phyloP scores from a whole-genome alignment of 2,113 vertebrate genomes.

The Ameiurus melas region DNA sequence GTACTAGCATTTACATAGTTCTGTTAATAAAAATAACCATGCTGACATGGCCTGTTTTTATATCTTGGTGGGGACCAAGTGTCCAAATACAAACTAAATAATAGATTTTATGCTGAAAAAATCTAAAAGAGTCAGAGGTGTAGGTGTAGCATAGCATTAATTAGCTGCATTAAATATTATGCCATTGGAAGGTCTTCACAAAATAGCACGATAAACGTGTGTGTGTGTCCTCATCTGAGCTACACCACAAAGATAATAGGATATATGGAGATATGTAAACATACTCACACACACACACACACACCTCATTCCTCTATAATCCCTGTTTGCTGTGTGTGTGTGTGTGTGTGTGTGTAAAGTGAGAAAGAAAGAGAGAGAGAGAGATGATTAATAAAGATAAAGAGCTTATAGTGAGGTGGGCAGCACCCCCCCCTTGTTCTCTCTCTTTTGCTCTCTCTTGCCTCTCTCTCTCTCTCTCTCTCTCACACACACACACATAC shows the following conservation, averaged over 20 bases:
- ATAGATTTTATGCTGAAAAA: not conserved
- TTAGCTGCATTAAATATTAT: not conserved
- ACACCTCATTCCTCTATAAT: not conserved
- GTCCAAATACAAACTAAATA: not conserved
- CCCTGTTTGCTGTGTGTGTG: not conserved
- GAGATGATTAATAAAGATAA: constrained; percentile 10
- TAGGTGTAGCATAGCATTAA: not conserved
- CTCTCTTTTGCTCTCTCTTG: no score
- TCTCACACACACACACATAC: not conserved
- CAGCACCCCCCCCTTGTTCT: not conserved
- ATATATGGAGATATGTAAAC: not conserved
- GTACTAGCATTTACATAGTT: not conserved
- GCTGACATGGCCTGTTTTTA: not conserved
- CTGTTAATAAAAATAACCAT: not conserved
- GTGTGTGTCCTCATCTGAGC: not conserved
- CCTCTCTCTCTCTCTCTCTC: no score
- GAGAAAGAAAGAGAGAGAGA: no score
- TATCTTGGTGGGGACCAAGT: no score
- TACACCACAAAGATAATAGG: not conserved
- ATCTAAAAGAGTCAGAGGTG: no score
- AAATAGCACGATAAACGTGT: no score
- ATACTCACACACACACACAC: not conserved
- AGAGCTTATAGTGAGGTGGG: not conserved
- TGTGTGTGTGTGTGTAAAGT: not conserved
- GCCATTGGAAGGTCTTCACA: not conserved